A percentile compares a stretch with the other conserved stretches of the same genome.
phyloP scores from a whole-genome alignment of 2,113 vertebrate genomes.

The Clarias magur region DNA sequence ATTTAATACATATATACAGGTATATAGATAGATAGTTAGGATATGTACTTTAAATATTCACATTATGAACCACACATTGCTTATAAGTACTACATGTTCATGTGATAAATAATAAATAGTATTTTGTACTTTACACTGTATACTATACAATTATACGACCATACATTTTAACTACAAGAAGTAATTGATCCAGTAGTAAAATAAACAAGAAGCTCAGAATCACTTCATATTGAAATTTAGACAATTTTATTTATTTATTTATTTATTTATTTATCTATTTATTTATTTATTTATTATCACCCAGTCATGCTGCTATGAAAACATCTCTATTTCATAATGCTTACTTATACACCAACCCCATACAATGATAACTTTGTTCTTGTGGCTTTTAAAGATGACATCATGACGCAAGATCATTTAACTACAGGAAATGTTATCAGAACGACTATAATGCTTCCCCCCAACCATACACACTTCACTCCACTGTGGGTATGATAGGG shows the following conservation, averaged over 20 bases:
- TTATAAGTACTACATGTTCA: too few species aligned
- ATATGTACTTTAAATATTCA: neutral
- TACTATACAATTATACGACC: neutral
- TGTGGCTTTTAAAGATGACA: slow-evolving; percentile 63
- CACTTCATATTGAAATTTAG: neutral
- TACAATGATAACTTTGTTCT: slow-evolving; percentile 71
- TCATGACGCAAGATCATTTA: slow-evolving; percentile 67
- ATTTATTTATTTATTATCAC: neutral
- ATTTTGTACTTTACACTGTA: neutral
- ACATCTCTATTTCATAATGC: neutral
- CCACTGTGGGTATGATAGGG: slow-evolving; percentile 1
- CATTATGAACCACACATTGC: neutral
- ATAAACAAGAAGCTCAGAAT: neutral
- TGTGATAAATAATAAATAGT: neutral
- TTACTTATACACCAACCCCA: slow-evolving; percentile 49
- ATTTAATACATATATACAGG: neutral
- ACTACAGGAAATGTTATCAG: slow-evolving; percentile 67
- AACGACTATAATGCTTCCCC: slow-evolving; percentile 37
- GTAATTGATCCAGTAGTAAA: neutral
- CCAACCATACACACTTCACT: neutral
- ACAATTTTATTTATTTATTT: neutral
- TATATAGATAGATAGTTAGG: neutral
- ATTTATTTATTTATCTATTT: neutral
- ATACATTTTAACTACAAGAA: neutral
- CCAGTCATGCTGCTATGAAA: neutral